These are phyloP conservation scores for Numida meleagris DNA, from an alignment of 2,113 vertebrate species.

Conservation along the genomic window DNA sequence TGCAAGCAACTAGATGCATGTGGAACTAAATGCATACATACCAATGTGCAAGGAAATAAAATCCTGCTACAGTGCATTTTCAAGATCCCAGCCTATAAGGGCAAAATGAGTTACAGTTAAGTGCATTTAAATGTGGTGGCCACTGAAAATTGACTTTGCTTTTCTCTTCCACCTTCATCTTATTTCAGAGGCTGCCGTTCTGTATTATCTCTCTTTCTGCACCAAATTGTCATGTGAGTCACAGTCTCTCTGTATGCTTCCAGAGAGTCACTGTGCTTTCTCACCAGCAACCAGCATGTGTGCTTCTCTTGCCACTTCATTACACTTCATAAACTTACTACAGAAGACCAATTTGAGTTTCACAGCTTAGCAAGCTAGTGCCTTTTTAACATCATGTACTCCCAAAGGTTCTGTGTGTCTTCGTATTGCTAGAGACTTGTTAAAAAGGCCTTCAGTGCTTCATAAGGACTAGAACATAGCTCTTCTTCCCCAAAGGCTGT, in stretches of 20 bases:
- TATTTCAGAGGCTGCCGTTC: rapidly evolving
- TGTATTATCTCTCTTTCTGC: rapidly evolving
- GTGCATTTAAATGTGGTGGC: neutral
- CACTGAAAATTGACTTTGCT: neutral
- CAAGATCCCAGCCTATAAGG: neutral
- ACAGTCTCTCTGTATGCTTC: neutral
- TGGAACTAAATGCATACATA: neutral
- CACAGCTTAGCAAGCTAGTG: neutral
- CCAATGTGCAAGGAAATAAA: neutral
- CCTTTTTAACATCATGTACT: neutral
- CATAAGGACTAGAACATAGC: neutral
- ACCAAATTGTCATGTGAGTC: neutral
- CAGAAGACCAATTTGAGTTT: neutral
- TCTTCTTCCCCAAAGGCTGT: neutral
- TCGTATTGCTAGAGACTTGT: rapidly evolving
- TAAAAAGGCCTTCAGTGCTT: neutral
- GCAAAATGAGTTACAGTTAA: neutral
- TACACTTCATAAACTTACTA: neutral
- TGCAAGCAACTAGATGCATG: neutral
- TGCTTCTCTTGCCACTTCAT: neutral
- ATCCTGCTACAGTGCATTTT: neutral
- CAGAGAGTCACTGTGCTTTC: neutral
- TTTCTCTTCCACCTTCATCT: neutral
- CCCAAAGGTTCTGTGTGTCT: neutral
- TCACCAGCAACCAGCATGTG: neutral